A percentile compares a stretch with the other conserved stretches of the same genome.
These are phyloP conservation scores for Ophion ventricosus DNA, from an alignment of 2,888 invertebrate species.

Conservation along the genomic window DNA sequence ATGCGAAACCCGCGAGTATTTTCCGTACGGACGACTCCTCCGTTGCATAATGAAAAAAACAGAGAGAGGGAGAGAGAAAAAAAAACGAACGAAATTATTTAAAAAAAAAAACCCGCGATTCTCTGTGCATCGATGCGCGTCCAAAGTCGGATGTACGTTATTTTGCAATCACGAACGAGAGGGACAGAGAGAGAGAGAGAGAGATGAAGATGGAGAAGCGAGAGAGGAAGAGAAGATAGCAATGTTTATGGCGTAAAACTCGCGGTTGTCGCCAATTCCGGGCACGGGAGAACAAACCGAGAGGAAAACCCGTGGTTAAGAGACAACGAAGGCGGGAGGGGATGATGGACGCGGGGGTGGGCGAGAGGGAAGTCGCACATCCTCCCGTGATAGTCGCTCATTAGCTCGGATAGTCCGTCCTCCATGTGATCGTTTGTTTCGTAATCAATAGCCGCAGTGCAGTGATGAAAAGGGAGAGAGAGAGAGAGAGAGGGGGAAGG, in stretches of 20 bases:
- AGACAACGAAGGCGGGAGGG: conserved; percentile 68
- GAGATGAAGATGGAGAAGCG: no score
- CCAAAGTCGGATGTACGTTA: conserved; percentile 81
- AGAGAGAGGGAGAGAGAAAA: background rate
- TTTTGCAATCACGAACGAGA: conserved; percentile 81
- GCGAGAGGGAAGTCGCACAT: conserved; percentile 72
- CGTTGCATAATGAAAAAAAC: conserved; percentile 57
- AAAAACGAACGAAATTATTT: background rate
- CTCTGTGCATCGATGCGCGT: conserved; percentile 79
- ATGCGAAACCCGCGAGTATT: no score
- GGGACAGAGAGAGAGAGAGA: conserved; percentile 67
- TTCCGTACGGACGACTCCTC: background rate
- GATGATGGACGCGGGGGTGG: conserved; percentile 4
- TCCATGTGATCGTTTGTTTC: conserved; percentile 73
- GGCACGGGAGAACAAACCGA: conserved; percentile 22
- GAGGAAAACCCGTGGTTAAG: conserved; percentile 18
- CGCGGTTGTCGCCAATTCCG: conserved; percentile 57
- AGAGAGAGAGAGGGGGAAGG: background rate
- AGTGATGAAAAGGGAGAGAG: background rate
- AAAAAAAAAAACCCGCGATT: conserved; percentile 45
- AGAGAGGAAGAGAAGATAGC: conserved; percentile 65
- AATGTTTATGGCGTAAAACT: conserved; percentile 78
- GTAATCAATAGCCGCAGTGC: conserved; percentile 71
- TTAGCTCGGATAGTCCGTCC: conserved; percentile 71
- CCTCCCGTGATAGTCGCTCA: conserved; percentile 79